phyloP scores from a whole-genome alignment of 2,113 vertebrate species.

The Odocoileus hemionus region DNA sequence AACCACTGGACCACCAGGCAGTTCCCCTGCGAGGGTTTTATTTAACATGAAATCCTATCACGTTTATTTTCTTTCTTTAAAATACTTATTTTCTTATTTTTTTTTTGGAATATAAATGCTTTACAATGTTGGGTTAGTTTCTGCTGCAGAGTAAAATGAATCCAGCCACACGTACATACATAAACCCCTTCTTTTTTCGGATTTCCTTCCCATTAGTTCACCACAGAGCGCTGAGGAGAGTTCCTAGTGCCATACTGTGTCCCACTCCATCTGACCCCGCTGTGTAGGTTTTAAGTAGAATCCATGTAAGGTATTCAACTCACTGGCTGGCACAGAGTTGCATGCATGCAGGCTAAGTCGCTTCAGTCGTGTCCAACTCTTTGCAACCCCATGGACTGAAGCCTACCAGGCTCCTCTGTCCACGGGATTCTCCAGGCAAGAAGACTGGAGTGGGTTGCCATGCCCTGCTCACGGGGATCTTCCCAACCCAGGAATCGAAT shows the following conservation, averaged over 20 bases:
- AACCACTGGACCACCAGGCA: neutral
- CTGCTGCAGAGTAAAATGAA: neutral
- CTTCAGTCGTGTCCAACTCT: neutral
- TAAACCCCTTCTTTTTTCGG: neutral
- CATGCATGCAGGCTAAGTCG: neutral
- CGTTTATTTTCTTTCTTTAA: neutral
- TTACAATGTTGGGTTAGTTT: neutral
- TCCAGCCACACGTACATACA: neutral
- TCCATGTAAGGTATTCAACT: neutral
- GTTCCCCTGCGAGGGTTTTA: neutral
- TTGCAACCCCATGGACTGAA: neutral
- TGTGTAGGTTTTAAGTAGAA: neutral
- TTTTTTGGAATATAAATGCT: neutral
- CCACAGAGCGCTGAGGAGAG: neutral
- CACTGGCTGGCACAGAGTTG: neutral
- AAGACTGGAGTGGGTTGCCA: neutral
- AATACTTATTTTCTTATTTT: neutral
- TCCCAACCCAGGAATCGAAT: neutral
- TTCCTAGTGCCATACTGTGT: neutral
- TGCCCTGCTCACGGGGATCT: neutral
- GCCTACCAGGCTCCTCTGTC: neutral
- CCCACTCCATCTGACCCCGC: neutral
- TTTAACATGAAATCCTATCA: neutral
- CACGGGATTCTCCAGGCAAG: neutral
- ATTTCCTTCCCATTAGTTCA: neutral